Evolutionary conservation across 2,888 invertebrate species (phyloP), one percentile per base, ranked within the genome.

Genomic region (Stenodema calcarata): DNA sequence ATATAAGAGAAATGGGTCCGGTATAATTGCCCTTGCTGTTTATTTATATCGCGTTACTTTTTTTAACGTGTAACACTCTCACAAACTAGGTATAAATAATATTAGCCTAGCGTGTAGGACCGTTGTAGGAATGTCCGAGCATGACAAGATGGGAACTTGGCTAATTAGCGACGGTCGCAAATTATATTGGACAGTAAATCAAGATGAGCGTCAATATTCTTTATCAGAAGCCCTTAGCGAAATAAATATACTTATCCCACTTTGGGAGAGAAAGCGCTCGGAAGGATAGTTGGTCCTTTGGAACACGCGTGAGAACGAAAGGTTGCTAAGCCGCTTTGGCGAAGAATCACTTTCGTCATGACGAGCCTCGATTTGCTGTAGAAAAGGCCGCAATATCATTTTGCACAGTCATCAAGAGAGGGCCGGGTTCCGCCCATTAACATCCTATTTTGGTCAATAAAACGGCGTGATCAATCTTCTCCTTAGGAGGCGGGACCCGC

Each of bases 361-460:
- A 62, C 23, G 23, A 23, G 11, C 23, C 62, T 62, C 62, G 62
- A 47, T 23, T 23, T 62, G 18, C 6, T 7, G 62, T 23, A 7
- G 62, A 18, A 0, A 18, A 11, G 62, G 18, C 16, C 47, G 14
- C 47, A 0, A 23, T 23, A 62, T 6, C 18, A 18, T 62, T 62
- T n/a, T 23, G 62, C 62, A 11, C 18, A 62, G 23, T 62, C 62
- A 62, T 62, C 23, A 62, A 62, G 62, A 50, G n/a, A 18, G 62
- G 54, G 62, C 23, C 27, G 62, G 50, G 23, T 62, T 62, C 62
- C 62, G 62, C 62, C 9, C 18, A 62, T 62, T 23, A 62, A 62
- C 62, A 62, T 62, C 62, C 62, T 62, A 62, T 62, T 62, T 62
- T 62, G 62, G 62, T 62, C 62, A 62, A 62, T 62, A 62, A 62